Conservation (phyloP, 2,113 vertebrate species). For the Centropus unirufus region DNA sequence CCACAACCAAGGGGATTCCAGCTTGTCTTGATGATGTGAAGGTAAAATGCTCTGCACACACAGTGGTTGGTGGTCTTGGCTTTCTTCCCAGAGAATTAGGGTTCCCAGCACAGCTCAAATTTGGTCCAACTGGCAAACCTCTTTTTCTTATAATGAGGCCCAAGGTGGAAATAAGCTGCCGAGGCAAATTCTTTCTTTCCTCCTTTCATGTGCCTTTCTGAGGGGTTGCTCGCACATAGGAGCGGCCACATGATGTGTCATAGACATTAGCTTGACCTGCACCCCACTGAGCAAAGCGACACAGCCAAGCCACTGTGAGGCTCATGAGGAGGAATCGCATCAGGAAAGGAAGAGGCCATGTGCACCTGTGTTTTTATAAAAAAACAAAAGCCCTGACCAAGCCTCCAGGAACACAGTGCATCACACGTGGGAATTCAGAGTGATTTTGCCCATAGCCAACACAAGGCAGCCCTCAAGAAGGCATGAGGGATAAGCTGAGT, state of each 20-base stretch:
- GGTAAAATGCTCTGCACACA: conserved; percentile 23
- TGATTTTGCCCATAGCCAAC: conserved; percentile 15
- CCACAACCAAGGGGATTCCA: neutral
- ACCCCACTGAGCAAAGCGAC: neutral
- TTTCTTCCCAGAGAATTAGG: conserved; percentile 24
- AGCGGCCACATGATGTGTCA: fast-evolving
- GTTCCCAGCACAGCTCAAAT: conserved; percentile 29
- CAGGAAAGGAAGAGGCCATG: neutral
- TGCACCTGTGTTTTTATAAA: neutral
- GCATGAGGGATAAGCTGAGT: conserved; percentile 54
- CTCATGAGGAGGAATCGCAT: neutral
- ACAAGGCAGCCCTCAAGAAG: conserved; percentile 29
- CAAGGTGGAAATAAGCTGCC: neutral
- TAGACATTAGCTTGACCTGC: neutral
- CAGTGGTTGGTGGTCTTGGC: conserved; percentile 44
- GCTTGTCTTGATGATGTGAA: conserved; percentile 51
- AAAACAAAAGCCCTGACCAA: neutral
- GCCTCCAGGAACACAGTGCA: neutral
- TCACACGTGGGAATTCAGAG: neutral
- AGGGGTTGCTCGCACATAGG: neutral
- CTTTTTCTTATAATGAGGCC: conserved; percentile 6
- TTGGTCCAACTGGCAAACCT: conserved; percentile 38
- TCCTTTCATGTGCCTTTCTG: conserved; percentile 20
- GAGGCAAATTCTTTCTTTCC: neutral
- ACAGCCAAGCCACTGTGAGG: neutral